Evolutionary conservation across 2,888 invertebrate genomes (phyloP).

Genomic region (Drosophila lacicola): DNA sequence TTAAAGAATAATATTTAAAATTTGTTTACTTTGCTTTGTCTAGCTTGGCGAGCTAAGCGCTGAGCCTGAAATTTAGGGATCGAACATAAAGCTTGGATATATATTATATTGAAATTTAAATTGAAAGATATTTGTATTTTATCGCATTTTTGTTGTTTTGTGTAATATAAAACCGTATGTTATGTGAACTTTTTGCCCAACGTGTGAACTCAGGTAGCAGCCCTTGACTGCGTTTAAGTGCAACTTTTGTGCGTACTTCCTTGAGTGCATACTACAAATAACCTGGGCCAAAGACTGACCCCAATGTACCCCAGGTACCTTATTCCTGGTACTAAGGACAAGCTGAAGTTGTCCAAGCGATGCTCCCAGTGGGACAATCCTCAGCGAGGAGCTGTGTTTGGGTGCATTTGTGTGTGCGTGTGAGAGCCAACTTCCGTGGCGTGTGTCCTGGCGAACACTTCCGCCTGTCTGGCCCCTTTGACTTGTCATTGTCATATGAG

Average conservation of each 20-base stretch:
- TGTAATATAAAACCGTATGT: neutral
- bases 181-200: slow-evolving; percentile 1
- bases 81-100: too few relatives aligned
- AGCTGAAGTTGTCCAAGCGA: slow-evolving; percentile 69
- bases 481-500: slow-evolving; percentile 69
- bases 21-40: too few relatives aligned
- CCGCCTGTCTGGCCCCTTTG: slow-evolving; percentile 54
- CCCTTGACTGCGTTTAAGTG: slow-evolving; percentile 49
- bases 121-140: neutral
- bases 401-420: slow-evolving; percentile 26
- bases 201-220: slow-evolving; percentile 14
- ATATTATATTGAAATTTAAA: too few relatives aligned
- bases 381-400: neutral
- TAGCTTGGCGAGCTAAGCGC: too few relatives aligned
- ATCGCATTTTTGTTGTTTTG: neutral
- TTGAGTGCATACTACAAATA: slow-evolving; percentile 29
- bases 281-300: slow-evolving; percentile 17
- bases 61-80: too few relatives aligned
- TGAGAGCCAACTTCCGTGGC: slow-evolving; percentile 63
- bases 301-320: neutral
- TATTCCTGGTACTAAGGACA: neutral
- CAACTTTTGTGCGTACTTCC: slow-evolving; percentile 66
- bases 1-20: too few relatives aligned
- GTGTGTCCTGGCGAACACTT: slow-evolving; percentile 55
- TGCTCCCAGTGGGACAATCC: slow-evolving; percentile 29